phyloP scores from a whole-genome alignment of 2,888 invertebrate genomes.

The Hydraecia micacea region DNA sequence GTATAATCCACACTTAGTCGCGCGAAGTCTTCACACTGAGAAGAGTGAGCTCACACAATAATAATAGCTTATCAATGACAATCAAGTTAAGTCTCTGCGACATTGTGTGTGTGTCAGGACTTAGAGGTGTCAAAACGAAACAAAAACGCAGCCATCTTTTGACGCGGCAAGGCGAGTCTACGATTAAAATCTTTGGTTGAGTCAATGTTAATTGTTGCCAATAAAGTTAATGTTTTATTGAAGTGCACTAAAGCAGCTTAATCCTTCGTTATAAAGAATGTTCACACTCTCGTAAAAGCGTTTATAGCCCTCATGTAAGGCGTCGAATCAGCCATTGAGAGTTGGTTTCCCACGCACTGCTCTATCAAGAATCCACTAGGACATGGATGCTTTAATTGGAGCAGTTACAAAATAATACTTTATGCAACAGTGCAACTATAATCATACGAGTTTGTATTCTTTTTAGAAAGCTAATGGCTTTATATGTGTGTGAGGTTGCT shows the following conservation, averaged over 20 bases:
- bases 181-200: conserved; percentile 2
- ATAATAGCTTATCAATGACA: not conserved
- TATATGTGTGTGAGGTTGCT: not conserved
- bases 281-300: conserved; percentile 14
- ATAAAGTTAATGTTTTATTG: conserved; percentile 39
- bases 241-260: conserved; percentile 12
- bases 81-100: too few species aligned
- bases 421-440: not conserved
- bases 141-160: not conserved
- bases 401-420: not conserved
- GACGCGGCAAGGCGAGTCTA: not conserved
- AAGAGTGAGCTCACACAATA: not conserved
- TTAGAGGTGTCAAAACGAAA: too few species aligned
- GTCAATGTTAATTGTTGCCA: conserved; percentile 32
- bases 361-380: not conserved
- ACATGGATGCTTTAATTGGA: not conserved
- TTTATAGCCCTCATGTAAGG: conserved; percentile 11
- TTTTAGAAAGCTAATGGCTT: not conserved
- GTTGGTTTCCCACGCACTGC: not conserved
- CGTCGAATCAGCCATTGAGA: not conserved
- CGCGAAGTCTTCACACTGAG: not conserved
- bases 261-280: conserved; percentile 10
- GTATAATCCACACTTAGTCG: too few species aligned
- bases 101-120: too few species aligned
- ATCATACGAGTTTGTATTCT: not conserved